Percentiles rank a stretch among this genome's conserved stretches.
Evolutionary conservation across 2,113 vertebrate species (phyloP).

Genomic region (Tyto alba): DNA sequence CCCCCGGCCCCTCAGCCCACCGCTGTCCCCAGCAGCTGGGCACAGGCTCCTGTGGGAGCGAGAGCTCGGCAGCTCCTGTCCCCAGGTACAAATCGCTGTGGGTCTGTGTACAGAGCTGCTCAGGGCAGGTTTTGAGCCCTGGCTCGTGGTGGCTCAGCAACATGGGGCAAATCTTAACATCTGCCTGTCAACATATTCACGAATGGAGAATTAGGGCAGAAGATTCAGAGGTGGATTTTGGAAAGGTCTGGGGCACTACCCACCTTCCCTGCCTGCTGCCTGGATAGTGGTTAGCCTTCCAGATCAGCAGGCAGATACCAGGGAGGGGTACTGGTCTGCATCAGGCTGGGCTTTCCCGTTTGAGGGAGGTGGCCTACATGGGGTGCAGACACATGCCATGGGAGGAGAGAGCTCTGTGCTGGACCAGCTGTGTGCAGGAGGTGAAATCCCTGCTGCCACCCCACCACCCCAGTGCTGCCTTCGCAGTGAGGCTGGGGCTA

Average conservation of each 20-base stretch:
- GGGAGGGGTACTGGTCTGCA: fast-evolving
- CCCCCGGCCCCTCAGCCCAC: background rate
- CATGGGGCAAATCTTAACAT: background rate
- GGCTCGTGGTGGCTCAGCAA: background rate
- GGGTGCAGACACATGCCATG: no score
- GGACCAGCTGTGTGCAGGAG: background rate
- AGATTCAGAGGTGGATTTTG: background rate
- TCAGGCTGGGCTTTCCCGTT: background rate
- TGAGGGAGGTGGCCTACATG: fast-evolving
- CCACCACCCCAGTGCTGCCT: background rate
- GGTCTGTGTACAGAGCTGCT: background rate
- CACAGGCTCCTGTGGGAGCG: fast-evolving
- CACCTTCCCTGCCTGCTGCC: background rate
- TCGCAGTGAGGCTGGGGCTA: background rate
- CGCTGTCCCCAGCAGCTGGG: background rate
- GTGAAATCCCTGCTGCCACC: background rate
- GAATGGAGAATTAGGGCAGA: background rate
- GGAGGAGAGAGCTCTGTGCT: background rate
- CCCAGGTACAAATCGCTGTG: fast-evolving
- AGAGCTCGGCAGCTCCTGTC: background rate
- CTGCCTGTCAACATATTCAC: background rate
- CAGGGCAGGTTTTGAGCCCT: background rate
- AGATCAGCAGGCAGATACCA: background rate
- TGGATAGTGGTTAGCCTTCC: fast-evolving
- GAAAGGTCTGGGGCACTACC: background rate